Conservation (phyloP, 2,888 invertebrate genomes). For the Rhyacophila evoluta region DNA sequence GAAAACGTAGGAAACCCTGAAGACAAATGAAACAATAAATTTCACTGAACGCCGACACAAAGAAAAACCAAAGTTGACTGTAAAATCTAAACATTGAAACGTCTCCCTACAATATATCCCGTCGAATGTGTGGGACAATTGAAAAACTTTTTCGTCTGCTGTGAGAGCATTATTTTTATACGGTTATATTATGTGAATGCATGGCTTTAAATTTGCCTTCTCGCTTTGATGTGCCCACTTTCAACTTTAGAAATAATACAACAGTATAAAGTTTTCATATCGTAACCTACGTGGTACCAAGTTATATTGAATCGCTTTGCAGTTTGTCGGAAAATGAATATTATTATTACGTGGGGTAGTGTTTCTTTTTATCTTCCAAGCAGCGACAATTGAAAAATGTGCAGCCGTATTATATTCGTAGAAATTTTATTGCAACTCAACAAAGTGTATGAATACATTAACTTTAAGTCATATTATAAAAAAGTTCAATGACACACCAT, state of each 20-base stretch:
- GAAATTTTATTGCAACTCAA: no score
- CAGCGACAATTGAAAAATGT: not conserved
- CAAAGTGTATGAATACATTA: no score
- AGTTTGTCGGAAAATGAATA: conserved; percentile 16
- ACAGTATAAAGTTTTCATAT: conserved; percentile 36
- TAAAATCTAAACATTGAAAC: conserved; percentile 1
- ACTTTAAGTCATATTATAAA: no score
- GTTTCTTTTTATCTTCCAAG: not conserved
- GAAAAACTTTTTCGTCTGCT: conserved; percentile 49
- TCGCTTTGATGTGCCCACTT: conserved; percentile 27
- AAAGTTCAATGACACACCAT: no score
- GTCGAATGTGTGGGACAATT: conserved; percentile 43
- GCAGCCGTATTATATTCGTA: not conserved
- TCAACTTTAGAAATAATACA: conserved; percentile 38
- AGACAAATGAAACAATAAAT: not conserved
- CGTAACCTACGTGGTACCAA: not conserved
- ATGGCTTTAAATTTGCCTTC: conserved; percentile 25
- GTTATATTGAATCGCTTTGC: conserved; percentile 25
- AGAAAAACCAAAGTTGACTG: not conserved
- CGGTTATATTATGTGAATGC: conserved; percentile 48
- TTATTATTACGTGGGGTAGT: not conserved
- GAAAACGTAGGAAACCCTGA: not conserved
- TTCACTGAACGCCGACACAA: not conserved
- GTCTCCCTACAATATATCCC: conserved; percentile 35
- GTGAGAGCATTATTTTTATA: conserved; percentile 50